These are phyloP conservation scores for Rhopilema esculentum DNA, from an alignment of 30 jellyfish, hydroid and myxozoan genomes.

Conservation along the genomic window DNA sequence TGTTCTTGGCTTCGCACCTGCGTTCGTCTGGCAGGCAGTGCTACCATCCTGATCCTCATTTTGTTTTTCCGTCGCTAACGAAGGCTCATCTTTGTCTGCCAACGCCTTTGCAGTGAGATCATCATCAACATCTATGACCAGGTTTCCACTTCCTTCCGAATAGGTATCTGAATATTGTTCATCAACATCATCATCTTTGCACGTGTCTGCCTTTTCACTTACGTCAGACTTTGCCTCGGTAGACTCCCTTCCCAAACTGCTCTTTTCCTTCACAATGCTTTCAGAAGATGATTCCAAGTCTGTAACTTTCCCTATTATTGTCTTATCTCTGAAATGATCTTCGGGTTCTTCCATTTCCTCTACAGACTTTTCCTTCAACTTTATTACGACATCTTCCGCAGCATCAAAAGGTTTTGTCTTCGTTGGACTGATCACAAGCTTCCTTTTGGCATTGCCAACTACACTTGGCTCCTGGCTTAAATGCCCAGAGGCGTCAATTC, in stretches of 20 bases:
- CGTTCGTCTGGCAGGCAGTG: neutral
- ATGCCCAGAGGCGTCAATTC: neutral
- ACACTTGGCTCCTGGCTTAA: neutral
- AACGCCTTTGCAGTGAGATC: neutral
- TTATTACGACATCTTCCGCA: neutral
- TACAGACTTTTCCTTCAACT: neutral
- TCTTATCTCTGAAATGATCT: neutral
- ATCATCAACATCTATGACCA: conserved; percentile 47
- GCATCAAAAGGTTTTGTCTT: neutral
- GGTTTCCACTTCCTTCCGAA: conserved; percentile 61
- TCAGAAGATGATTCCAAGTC: neutral
- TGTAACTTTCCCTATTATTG: neutral
- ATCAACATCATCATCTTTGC: conserved; percentile 27
- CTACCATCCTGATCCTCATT: neutral
- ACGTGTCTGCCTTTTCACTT: conserved; percentile 1
- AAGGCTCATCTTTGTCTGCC: neutral
- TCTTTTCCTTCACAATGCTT: neutral
- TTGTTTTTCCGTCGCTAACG: neutral
- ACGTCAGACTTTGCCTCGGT: neutral
- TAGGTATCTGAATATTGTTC: conserved; percentile 22
- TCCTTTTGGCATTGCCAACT: neutral
- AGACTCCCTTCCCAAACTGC: neutral
- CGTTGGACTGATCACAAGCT: neutral
- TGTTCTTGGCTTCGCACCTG: conserved; percentile 20
- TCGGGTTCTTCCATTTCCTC: neutral